phyloP scores from a whole-genome alignment of 1,140 invertebrate genomes.

The Drosophila asahinai region DNA sequence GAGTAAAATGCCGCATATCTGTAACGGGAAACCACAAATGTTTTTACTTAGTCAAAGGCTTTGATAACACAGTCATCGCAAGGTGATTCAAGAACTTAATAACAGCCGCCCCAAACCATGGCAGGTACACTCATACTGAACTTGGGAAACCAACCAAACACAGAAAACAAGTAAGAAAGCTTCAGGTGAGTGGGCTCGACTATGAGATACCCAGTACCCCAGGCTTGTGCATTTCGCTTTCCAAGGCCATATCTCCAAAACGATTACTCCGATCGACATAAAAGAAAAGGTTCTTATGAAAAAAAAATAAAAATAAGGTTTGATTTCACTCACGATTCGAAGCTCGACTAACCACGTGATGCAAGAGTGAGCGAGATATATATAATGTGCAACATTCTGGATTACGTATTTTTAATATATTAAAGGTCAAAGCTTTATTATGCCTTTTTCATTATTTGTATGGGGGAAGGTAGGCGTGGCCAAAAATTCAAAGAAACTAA shows the following conservation, averaged over 20 bases:
- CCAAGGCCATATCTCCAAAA: too few relatives aligned
- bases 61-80: conserved; percentile 16
- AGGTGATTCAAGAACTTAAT: conserved; percentile 22
- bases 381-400: background rate
- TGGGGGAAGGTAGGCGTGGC: too few relatives aligned
- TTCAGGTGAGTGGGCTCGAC: too few relatives aligned
- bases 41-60: conserved; percentile 28
- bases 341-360: background rate
- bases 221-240: too few relatives aligned
- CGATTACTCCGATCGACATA: too few relatives aligned
- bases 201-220: too few relatives aligned
- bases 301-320: too few relatives aligned
- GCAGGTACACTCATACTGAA: conserved; percentile 7
- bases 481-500: too few relatives aligned
- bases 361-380: background rate
- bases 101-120: conserved; percentile 7
- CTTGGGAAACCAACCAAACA: background rate
- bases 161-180: background rate
- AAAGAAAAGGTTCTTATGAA: too few relatives aligned
- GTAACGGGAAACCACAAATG: conserved; percentile 32
- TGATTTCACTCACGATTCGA: background rate
- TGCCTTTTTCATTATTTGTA: too few relatives aligned
- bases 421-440: background rate
- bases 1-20: conserved; percentile 89
- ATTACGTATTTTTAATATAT: background rate